These are phyloP conservation scores for Melanitta fusca DNA, from an alignment of 2,797 vertebrate genomes.

Conservation along the genomic window DNA sequence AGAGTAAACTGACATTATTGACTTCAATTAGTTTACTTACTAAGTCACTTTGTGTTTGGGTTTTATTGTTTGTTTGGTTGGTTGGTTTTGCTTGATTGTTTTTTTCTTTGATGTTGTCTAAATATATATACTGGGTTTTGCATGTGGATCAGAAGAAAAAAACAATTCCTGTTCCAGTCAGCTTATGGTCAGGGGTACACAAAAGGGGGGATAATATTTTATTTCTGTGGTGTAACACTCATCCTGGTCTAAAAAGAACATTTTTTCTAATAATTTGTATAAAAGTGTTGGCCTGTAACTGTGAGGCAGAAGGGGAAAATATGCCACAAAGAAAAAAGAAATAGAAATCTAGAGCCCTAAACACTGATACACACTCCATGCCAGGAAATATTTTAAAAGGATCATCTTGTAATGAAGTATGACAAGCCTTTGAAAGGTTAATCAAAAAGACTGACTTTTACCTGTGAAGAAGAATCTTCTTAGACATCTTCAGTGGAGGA, in stretches of 20 bases:
- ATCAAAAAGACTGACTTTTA: not conserved
- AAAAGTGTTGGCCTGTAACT: not conserved
- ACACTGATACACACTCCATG: not conserved
- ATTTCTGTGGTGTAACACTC: not conserved
- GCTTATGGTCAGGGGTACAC: rapidly evolving
- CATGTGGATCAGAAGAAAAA: not conserved
- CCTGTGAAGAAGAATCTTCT: not conserved
- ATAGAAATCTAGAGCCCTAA: not conserved
- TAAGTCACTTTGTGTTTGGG: not conserved
- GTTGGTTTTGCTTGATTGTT: rapidly evolving
- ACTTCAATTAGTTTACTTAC: not conserved
- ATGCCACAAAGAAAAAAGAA: not conserved
- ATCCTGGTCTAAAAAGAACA: not conserved
- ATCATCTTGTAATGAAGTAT: not conserved
- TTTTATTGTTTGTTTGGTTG: not conserved
- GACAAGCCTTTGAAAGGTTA: not conserved
- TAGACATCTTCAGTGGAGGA: not conserved
- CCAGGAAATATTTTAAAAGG: not conserved
- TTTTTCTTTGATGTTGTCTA: not conserved
- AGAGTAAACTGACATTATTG: not conserved
- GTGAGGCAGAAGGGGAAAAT: not conserved
- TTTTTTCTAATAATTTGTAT: not conserved
- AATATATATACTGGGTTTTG: not conserved
- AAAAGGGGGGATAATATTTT: not conserved
- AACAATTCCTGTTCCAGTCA: not conserved